Evolutionary conservation across 2,888 invertebrate genomes (phyloP).

Genomic region (Campoletis raptor): DNA sequence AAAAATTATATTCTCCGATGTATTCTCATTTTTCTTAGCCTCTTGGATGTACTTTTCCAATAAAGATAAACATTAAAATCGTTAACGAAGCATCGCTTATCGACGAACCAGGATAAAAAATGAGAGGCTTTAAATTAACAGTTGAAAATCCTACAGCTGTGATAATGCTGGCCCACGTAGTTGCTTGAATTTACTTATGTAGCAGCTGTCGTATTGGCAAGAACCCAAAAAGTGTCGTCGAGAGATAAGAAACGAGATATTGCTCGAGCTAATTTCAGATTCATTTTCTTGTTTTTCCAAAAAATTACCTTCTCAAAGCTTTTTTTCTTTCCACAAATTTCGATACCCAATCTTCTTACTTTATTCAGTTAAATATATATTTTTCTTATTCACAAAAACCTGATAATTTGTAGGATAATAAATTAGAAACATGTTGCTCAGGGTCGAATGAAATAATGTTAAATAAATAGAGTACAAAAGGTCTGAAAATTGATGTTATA

Average conservation of each 20-base stretch:
- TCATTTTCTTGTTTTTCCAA: slow-evolving; percentile 25
- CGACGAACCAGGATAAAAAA: too few relatives aligned
- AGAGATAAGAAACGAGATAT: slow-evolving; percentile 55
- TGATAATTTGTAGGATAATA: not conserved
- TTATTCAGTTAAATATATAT: not conserved
- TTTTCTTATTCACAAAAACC: not conserved
- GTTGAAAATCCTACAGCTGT: slow-evolving; percentile 24
- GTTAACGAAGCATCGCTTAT: not conserved
- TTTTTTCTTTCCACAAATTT: not conserved
- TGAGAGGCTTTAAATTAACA: slow-evolving; percentile 25
- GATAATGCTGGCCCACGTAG: not conserved
- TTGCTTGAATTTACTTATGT: slow-evolving; percentile 4
- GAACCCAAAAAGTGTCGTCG: slow-evolving; percentile 46
- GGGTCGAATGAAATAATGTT: not conserved
- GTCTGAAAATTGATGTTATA: not conserved
- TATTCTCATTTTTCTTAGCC: not conserved
- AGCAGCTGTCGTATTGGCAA: slow-evolving; percentile 59
- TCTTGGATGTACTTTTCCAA: not conserved
- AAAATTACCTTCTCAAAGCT: too few relatives aligned
- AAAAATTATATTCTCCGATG: not conserved
- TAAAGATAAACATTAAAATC: not conserved
- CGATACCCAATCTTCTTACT: not conserved
- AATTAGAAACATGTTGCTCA: not conserved
- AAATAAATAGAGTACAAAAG: slow-evolving; percentile 12
- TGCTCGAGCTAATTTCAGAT: slow-evolving; percentile 22